These are phyloP conservation scores for Takifugu bimaculatus DNA, from an alignment of 2,113 vertebrate species.

Conservation along the genomic window DNA sequence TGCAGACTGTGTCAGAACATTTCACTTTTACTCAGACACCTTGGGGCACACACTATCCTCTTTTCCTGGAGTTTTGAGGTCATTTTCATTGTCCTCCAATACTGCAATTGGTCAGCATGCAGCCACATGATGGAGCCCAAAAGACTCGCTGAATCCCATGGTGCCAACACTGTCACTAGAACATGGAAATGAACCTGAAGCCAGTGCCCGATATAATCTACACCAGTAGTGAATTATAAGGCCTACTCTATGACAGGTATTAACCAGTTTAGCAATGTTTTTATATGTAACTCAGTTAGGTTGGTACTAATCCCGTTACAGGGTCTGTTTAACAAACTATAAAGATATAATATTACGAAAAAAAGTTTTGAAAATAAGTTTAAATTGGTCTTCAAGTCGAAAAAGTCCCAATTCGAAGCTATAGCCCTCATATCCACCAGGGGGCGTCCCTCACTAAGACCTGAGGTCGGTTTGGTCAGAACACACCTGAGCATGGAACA, in stretches of 20 bases:
- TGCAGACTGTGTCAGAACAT: too few species aligned
- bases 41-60: not conserved
- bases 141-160: not conserved
- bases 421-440: constrained; percentile 35
- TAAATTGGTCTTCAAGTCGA: not conserved
- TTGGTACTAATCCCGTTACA: too few species aligned
- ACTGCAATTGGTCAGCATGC: constrained; percentile 68
- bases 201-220: too few species aligned
- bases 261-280: too few species aligned
- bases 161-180: too few species aligned
- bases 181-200: too few species aligned
- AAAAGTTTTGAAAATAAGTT: not conserved
- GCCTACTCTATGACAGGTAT: too few species aligned
- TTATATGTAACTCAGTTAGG: too few species aligned
- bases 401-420: too few species aligned
- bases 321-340: too few species aligned
- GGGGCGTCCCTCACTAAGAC: constrained; percentile 31
- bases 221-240: too few species aligned
- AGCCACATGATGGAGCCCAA: constrained; percentile 33
- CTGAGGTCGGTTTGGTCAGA: constrained; percentile 21
- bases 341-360: not conserved
- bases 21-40: not conserved
- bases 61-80: constrained; percentile 2
- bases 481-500: not conserved
- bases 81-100: constrained; percentile 70